Percentiles rank a stretch among this genome's conserved stretches.
phyloP scores from a whole-genome alignment of 2,888 invertebrate genomes.

The Cephus sareptanus region DNA sequence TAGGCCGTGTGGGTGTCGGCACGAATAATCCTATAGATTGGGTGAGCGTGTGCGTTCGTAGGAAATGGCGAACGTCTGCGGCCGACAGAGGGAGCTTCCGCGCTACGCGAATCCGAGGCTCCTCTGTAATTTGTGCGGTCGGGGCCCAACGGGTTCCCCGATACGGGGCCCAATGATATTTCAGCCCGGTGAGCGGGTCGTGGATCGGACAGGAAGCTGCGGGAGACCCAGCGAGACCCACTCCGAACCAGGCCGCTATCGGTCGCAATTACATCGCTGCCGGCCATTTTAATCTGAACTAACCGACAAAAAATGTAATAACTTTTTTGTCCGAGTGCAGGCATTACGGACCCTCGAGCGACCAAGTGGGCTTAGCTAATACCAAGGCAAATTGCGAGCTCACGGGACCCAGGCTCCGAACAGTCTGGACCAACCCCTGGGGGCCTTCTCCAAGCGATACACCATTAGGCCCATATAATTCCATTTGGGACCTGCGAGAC shows the following conservation, averaged over 20 bases:
- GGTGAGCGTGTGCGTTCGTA: not conserved
- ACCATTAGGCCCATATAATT: not conserved
- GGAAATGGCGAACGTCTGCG: not conserved
- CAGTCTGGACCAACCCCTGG: not conserved
- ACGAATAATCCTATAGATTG: too few species aligned
- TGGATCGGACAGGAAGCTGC: not conserved
- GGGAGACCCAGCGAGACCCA: not conserved
- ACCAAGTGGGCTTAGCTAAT: conserved; percentile 6
- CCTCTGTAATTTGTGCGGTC: conserved; percentile 60
- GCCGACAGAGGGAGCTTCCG: conserved; percentile 33
- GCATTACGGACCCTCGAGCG: conserved; percentile 1
- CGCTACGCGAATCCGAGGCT: conserved; percentile 41
- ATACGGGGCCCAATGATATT: conserved; percentile 35
- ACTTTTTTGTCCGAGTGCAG: conserved; percentile 36
- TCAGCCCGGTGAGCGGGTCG: conserved; percentile 19
- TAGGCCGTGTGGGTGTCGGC: too few species aligned
- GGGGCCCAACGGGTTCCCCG: conserved; percentile 47
- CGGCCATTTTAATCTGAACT: conserved; percentile 46
- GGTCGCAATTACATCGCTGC: conserved; percentile 47
- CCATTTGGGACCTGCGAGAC: not conserved
- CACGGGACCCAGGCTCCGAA: not conserved
- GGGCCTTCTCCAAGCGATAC: not conserved
- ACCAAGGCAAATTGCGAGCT: not conserved
- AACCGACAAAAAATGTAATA: conserved; percentile 46
- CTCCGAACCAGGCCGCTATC: conserved; percentile 29